Evolutionary conservation across 2,888 invertebrate species (phyloP).

Genomic region (Acanthosepion pharaonis): DNA sequence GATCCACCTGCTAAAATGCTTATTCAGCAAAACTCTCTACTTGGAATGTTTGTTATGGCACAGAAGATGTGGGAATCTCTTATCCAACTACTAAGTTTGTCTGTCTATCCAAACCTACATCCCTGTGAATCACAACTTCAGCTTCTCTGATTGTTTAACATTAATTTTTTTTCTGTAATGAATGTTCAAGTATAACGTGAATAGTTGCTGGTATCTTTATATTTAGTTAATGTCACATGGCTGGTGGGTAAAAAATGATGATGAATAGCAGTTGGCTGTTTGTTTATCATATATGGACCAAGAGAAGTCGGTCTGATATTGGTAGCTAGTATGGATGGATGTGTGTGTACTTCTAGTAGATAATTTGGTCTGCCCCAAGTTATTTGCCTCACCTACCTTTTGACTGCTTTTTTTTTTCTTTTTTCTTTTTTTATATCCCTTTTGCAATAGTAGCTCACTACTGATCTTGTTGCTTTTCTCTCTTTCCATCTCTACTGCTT

Average conservation of each 20-base stretch:
- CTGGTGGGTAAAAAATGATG: neutral
- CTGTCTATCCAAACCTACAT: neutral
- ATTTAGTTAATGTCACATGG: neutral
- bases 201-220: neutral
- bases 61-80: neutral
- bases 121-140: neutral
- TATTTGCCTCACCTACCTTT: neutral
- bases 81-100: neutral
- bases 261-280: neutral
- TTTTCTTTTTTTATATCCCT: too few species aligned
- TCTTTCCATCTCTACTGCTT: too few species aligned
- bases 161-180: neutral
- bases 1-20: neutral
- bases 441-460: too few species aligned
- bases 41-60: neutral
- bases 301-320: neutral
- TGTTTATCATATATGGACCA: neutral
- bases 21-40: neutral
- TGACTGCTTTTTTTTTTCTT: too few species aligned
- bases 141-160: neutral
- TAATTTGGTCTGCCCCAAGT: neutral
- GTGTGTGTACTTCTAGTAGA: neutral
- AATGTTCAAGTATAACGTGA: neutral
- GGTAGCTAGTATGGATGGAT: neutral
- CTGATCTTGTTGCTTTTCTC: too few species aligned